These are phyloP conservation scores for Paragorgia papillata DNA, from an alignment of 92 coral and sea anemone genomes.

Conservation along the genomic window DNA sequence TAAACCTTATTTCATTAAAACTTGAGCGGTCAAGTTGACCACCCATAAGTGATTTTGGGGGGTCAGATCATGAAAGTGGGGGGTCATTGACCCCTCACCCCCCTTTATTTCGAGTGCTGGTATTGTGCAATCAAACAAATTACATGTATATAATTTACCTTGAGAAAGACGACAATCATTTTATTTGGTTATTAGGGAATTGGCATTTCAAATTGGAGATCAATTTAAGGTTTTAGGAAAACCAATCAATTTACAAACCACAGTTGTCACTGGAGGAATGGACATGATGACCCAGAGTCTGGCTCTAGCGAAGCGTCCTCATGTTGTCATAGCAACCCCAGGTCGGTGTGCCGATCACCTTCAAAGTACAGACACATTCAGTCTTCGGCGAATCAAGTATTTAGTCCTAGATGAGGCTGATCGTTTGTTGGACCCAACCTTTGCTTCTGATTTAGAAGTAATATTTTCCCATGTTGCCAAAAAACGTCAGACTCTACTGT, in stretches of 20 bases:
- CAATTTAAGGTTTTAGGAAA: slow-evolving; percentile 92
- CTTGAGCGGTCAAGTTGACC: no score
- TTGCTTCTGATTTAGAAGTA: slow-evolving; percentile 83
- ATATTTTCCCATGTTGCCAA: slow-evolving; percentile 82
- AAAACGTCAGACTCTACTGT: slow-evolving; percentile 87
- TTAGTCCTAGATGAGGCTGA: slow-evolving; percentile 95
- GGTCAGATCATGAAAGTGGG: no score
- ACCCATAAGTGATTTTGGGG: no score
- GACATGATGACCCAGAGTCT: slow-evolving; percentile 98
- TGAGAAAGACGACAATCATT: no score
- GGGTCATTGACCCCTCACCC: no score
- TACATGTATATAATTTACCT: no score
- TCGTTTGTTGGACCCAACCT: slow-evolving; percentile 86
- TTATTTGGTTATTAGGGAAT: slow-evolving; percentile 66
- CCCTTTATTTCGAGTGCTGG: no score
- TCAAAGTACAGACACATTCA: slow-evolving; percentile 88
- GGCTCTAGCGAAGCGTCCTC: slow-evolving; percentile 79
- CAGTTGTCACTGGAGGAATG: slow-evolving; percentile 87
- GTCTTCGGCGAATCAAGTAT: slow-evolving; percentile 72
- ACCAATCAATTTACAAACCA: slow-evolving; percentile 83
- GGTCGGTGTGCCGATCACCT: slow-evolving; percentile 98
- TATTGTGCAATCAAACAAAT: no score
- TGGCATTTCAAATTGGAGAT: slow-evolving; percentile 91
- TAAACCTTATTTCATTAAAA: no score
- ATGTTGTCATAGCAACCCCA: slow-evolving; percentile 99